Percentiles rank a stretch among this genome's conserved stretches.
These are phyloP conservation scores for Spatula clypeata DNA, from an alignment of 2,797 vertebrate genomes.

Conservation along the genomic window DNA sequence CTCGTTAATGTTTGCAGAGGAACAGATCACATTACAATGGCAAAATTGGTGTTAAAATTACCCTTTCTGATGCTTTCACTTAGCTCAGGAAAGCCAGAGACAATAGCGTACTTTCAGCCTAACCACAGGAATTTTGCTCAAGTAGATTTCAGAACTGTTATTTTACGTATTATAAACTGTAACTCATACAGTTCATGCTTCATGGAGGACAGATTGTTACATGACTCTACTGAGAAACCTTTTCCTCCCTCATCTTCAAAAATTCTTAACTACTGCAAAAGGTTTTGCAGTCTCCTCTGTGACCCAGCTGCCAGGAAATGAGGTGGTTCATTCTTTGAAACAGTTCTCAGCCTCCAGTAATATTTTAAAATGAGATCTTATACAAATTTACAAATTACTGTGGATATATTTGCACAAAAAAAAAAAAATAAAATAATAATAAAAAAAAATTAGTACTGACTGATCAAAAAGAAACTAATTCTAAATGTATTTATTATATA, in stretches of 20 bases:
- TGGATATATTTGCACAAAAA: neutral
- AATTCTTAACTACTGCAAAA: neutral
- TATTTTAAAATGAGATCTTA: neutral
- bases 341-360: neutral
- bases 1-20: conserved; percentile 21
- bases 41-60: neutral
- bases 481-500: neutral
- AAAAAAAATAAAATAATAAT: too few species aligned
- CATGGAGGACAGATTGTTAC: neutral
- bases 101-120: conserved; percentile 10
- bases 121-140: neutral
- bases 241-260: neutral
- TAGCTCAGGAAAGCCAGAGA: neutral
- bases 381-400: neutral
- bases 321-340: neutral
- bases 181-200: neutral
- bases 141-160: conserved; percentile 8
- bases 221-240: accelerated
- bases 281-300: neutral
- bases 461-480: neutral
- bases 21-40: neutral
- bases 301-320: neutral
- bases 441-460: neutral
- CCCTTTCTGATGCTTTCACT: neutral
- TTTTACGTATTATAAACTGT: conserved; percentile 7